phyloP scores from a whole-genome alignment of 2,888 invertebrate genomes.

The Ceriagrion tenellum region DNA sequence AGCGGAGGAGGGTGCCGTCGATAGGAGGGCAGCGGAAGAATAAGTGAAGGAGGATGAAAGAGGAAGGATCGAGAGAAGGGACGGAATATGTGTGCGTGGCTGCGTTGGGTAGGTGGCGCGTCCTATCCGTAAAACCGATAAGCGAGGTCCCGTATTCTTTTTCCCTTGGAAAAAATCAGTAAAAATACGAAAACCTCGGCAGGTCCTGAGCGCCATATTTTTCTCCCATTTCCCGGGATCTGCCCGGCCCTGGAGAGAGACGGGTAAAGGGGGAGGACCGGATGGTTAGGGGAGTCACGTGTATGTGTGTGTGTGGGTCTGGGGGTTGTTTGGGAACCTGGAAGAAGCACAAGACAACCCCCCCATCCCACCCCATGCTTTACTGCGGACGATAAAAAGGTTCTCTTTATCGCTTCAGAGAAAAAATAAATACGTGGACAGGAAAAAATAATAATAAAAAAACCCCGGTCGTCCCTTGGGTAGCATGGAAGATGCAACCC shows the following conservation, averaged over 20 bases:
- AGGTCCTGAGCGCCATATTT: slow-evolving; percentile 10
- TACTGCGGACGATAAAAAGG: slow-evolving; percentile 18
- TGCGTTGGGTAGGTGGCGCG: neutral
- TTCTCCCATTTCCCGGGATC: slow-evolving; percentile 8
- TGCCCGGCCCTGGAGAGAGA: neutral
- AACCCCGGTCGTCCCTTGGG: neutral
- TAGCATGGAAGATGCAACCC: neutral
- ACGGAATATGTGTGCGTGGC: neutral
- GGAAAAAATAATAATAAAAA: neutral
- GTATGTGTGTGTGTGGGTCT: neutral
- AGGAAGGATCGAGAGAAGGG: neutral
- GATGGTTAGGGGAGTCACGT: neutral
- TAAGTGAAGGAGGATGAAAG: neutral
- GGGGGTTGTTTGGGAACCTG: slow-evolving; percentile 5
- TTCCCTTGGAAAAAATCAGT: neutral
- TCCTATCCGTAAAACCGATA: slow-evolving; percentile 54
- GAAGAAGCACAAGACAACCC: neutral
- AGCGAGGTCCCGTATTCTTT: slow-evolving; percentile 33
- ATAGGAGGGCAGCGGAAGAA: neutral
- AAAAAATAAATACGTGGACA: neutral
- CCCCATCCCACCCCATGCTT: neutral
- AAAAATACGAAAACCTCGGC: slow-evolving; percentile 18
- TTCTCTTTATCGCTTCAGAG: slow-evolving; percentile 29
- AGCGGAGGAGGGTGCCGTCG: neutral
- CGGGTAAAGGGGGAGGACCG: neutral